Conservation (phyloP, 2,797 vertebrate species). For the Paedocypris micromegethes region DNA sequence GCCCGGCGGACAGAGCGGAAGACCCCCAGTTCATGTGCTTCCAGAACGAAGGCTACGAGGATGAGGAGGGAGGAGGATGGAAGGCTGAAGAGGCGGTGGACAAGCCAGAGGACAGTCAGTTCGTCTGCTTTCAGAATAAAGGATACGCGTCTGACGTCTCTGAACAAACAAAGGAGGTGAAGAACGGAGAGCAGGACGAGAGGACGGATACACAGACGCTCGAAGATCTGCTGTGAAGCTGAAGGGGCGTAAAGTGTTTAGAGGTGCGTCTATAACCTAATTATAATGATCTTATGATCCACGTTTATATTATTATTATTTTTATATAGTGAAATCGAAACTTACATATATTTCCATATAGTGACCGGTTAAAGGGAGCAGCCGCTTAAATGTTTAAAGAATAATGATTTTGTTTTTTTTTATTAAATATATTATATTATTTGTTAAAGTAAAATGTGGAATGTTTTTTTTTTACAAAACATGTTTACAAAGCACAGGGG, state of each 20-base stretch:
- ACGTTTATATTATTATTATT: no score
- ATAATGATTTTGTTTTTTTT: no score
- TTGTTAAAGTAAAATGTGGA: no score
- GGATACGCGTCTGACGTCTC: slow-evolving; percentile 46
- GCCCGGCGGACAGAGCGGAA: background rate
- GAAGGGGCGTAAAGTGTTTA: slow-evolving; percentile 11
- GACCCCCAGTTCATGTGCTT: slow-evolving; percentile 33
- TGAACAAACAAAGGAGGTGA: background rate
- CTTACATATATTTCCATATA: background rate
- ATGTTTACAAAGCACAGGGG: no score
- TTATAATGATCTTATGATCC: no score
- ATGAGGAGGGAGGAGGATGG: slow-evolving; percentile 1
- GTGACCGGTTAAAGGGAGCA: no score
- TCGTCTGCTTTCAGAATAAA: slow-evolving; percentile 50
- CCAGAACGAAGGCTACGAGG: slow-evolving; percentile 48
- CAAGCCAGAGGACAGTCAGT: background rate
- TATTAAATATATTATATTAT: no score
- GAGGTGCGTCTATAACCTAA: background rate
- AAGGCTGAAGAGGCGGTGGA: background rate
- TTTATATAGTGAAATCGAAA: background rate
- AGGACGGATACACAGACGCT: slow-evolving; percentile 2
- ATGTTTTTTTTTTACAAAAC: no score
- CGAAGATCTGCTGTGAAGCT: slow-evolving; percentile 17
- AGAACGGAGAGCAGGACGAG: background rate
- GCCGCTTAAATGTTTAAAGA: no score